Percentiles rank a stretch among this genome's conserved stretches.
Conservation (phyloP, 2,888 invertebrate species). For the Napeogenes sylphis region DNA sequence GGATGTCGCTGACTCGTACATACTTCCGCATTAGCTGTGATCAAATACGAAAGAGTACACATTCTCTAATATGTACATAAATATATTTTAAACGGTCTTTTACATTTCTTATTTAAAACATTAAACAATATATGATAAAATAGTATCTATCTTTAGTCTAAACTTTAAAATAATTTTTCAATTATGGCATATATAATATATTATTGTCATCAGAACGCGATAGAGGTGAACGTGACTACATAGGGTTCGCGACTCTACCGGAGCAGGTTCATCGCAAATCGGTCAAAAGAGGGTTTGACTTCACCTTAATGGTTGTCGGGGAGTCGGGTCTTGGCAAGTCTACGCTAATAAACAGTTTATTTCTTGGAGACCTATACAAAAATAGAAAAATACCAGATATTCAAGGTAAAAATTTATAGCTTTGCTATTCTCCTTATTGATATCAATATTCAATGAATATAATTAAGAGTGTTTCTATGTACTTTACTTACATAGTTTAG, state of each 20-base stretch:
- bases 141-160: not conserved
- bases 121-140: not conserved
- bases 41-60: constrained; percentile 18
- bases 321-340: constrained; percentile 97
- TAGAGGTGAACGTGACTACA: constrained; percentile 86
- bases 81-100: no score
- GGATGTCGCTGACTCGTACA: constrained; percentile 25
- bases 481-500: not conserved
- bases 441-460: no score
- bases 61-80: not conserved
- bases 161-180: not conserved
- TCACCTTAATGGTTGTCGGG: constrained; percentile 97
- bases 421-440: no score
- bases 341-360: constrained; percentile 95
- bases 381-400: constrained; percentile 86
- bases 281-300: constrained; percentile 97
- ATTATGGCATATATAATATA: no score
- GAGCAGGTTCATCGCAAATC: constrained; percentile 98
- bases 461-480: not conserved
- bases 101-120: no score
- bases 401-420: constrained; percentile 72
- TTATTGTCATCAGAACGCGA: constrained; percentile 57
- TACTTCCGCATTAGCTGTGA: constrained; percentile 24
- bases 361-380: constrained; percentile 94
- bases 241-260: constrained; percentile 96